Percentiles rank a stretch among this genome's conserved stretches.
Evolutionary conservation across 2,888 invertebrate species (phyloP).

Genomic region (Pristionchus fissidentatus): DNA sequence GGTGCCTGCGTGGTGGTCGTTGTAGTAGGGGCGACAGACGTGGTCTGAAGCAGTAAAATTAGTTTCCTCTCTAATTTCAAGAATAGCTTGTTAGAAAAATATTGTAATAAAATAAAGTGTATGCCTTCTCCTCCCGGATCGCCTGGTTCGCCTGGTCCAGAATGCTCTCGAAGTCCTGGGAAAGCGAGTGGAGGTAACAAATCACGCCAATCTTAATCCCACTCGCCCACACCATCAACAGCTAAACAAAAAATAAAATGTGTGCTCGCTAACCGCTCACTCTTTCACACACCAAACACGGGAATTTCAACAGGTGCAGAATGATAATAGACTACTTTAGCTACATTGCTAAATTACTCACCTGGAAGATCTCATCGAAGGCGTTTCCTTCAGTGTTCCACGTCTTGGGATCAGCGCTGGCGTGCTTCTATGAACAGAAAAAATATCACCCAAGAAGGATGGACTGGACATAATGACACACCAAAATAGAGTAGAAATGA

Average conservation of each 20-base stretch:
- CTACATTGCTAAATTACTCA: too few species aligned
- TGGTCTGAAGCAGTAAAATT: not conserved
- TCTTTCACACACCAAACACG: not conserved
- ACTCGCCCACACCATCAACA: too few species aligned
- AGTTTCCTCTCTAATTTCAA: not conserved
- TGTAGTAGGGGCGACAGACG: not conserved
- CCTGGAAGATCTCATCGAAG: conserved; percentile 31
- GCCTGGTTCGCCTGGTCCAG: conserved; percentile 3
- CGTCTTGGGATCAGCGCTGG: conserved; percentile 24
- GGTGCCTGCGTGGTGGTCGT: conserved; percentile 10
- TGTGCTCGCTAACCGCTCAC: not conserved
- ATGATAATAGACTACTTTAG: too few species aligned
- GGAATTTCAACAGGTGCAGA: not conserved
- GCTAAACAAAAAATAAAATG: not conserved
- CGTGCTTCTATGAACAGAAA: not conserved
- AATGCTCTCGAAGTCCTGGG: conserved; percentile 45
- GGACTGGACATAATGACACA: conserved; percentile 19
- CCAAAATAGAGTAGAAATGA: not conserved
- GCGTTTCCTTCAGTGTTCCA: conserved; percentile 28
- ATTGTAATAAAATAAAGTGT: not conserved
- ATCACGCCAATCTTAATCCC: too few species aligned
- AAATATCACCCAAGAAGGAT: not conserved
- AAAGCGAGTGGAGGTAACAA: not conserved
- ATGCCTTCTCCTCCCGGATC: conserved; percentile 19
- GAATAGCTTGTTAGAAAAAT: too few species aligned